Conservation (phyloP, 2,113 vertebrate species). For the Pachypanchax playfairii region DNA sequence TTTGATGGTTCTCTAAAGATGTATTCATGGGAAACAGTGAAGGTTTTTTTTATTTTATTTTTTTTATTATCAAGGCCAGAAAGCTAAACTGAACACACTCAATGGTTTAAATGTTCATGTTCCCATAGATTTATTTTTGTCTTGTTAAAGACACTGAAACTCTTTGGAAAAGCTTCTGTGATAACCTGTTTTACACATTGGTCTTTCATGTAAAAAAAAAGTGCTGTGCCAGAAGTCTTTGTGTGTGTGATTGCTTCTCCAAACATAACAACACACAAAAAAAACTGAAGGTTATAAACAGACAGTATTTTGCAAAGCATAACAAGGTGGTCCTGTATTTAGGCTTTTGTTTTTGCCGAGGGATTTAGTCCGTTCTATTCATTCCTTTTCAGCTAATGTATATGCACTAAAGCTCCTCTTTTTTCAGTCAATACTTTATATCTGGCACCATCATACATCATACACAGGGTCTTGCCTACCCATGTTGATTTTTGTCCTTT, state of each 20-base stretch:
- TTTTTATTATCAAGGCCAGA: slow-evolving; percentile 38
- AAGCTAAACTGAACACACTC: slow-evolving; percentile 11
- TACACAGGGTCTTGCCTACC: slow-evolving; percentile 44
- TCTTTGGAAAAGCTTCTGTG: neutral
- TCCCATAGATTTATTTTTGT: too few relatives aligned
- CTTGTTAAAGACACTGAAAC: slow-evolving; percentile 18
- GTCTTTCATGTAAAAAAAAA: too few relatives aligned
- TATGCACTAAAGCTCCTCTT: slow-evolving; percentile 44
- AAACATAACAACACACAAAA: slow-evolving; percentile 3
- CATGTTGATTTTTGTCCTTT: slow-evolving; percentile 63
- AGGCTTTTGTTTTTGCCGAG: slow-evolving; percentile 61
- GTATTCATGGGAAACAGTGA: slow-evolving; percentile 42
- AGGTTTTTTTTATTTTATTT: slow-evolving; percentile 30
- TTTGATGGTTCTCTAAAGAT: slow-evolving; percentile 52
- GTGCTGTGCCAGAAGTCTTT: too few relatives aligned
- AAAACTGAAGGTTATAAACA: slow-evolving; percentile 45
- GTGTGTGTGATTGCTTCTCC: too few relatives aligned
- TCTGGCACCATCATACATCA: slow-evolving; percentile 60
- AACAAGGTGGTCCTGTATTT: slow-evolving; percentile 64
- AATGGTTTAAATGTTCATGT: slow-evolving; percentile 1
- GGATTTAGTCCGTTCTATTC: slow-evolving; percentile 58
- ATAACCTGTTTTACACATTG: too few relatives aligned
- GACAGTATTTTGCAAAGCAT: slow-evolving; percentile 32
- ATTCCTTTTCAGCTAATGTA: slow-evolving; percentile 61
- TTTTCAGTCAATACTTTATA: slow-evolving; percentile 68